Evolutionary conservation across 30 jellyfish, hydroid and myxozoan species (phyloP).

Genomic region (Cassiopea xamachana): DNA sequence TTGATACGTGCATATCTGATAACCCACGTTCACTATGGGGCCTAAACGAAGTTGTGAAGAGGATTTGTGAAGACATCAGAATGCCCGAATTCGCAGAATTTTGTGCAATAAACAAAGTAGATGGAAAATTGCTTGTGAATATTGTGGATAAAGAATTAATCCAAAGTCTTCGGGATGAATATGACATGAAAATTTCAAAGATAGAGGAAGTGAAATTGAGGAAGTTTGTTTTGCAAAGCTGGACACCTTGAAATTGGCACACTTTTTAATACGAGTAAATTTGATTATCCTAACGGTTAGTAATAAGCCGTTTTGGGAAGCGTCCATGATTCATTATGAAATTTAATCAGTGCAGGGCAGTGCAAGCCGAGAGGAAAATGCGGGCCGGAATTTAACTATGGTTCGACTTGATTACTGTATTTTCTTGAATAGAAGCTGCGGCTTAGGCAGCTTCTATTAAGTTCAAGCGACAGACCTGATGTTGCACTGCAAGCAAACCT

Average conservation of each 20-base stretch:
- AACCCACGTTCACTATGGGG: background rate
- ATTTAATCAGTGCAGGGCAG: no score
- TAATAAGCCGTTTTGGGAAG: no score
- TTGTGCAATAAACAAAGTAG: slow-evolving; percentile 15
- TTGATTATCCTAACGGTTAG: background rate
- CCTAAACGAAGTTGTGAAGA: background rate
- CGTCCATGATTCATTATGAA: no score
- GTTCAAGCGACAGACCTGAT: no score
- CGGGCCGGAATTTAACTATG: no score
- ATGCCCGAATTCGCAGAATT: slow-evolving; percentile 31
- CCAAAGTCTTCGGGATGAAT: slow-evolving; percentile 18
- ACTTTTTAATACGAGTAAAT: background rate
- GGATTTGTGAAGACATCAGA: slow-evolving; percentile 4
- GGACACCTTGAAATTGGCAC: background rate
- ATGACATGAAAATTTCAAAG: background rate
- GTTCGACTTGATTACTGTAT: no score
- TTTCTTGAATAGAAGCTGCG: no score
- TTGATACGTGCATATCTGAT: background rate
- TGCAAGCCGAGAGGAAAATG: no score
- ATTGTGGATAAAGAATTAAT: slow-evolving; percentile 11
- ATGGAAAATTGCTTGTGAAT: slow-evolving; percentile 28
- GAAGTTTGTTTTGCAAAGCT: slow-evolving; percentile 9
- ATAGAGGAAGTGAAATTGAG: slow-evolving; percentile 27
- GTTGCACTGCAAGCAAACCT: no score
- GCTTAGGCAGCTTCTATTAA: no score